Evolutionary conservation across 2,113 vertebrate species (phyloP), one percentile per base, ranked within the genome.

Genomic region (Lanius ludovicianus): DNA sequence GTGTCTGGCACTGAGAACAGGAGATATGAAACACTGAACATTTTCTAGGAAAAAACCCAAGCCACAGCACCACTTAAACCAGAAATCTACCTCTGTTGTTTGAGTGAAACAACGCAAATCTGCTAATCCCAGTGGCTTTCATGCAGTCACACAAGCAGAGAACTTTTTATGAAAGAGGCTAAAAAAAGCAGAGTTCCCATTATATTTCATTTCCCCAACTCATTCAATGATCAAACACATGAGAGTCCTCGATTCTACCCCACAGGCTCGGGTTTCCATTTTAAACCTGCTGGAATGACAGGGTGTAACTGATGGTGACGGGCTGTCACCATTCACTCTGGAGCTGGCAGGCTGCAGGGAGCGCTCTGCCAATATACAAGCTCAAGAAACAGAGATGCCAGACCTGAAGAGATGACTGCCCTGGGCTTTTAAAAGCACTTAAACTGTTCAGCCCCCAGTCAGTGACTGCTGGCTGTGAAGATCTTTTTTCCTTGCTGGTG

Each of bases 361-460:
- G 31, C 0, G 1, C 67, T 68, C 56, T 94, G 82, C 84, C 89
- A 93, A n/a, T 0, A 12, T 21, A 49, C 62, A 33, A 13, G 75
- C 65, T 85, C 70, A 86, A 75, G 84, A 83, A 83, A 81, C 41
- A 95, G 70, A 91, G 89, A 89, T 64, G 47, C 75, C 82, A 95
- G 67, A 67, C 41, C 85, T 31, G 14, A 46, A 41, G 60, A 50
- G 46, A 52, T 31, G 47, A 57, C 50, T 89, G 69, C 41, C 41
- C 30, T 9, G 41, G 49, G 53, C 74, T 87, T 93, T 65, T 89
- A 49, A 78, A 95, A 87, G 67, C 69, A 74, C 27, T 68, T 70
- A n/a, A 4, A 65, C 41, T n/a, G 13, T 52, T 85, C 63, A 69
- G 4, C n/a, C 60, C 81, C 37, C 37, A 10, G 5, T 11, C 74